Evolutionary conservation across 2,113 vertebrate species (phyloP), one percentile per base, ranked within the genome.

Genomic region (Ceyx margarethae): DNA sequence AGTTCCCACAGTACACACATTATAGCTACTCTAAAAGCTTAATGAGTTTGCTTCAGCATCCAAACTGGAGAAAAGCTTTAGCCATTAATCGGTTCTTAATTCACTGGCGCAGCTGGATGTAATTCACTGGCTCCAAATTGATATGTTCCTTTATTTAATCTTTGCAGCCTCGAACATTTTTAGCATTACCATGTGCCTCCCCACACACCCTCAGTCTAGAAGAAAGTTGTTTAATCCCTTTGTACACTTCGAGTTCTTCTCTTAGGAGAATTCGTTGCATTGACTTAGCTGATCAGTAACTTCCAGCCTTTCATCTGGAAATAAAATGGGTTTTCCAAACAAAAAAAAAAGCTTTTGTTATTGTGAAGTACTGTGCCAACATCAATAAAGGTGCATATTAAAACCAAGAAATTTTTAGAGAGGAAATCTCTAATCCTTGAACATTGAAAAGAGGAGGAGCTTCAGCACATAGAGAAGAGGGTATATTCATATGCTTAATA

Each of bases 21-120:
- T 98, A 98, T 98, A 98, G 98, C 98, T 98, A 97, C 97, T 98
- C 98, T 98, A 98, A 98, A 98, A 98, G 98, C 98, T 99, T 99
- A 99, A 99, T 99, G 99, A 99, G 98, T 98, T 98, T 98, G 97
- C 97, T 98, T 97, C 97, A 68, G 97, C 97, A 97, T 98, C 98
- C 97, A 98, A 98, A 98, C 97, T 97, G 97, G 97, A 98, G 97
- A 97, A 98, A 98, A 98, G 97, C 97, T 97, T 97, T 97, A 97
- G 96, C 97, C 97, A 98, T 98, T 98, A 98, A 98, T 98, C 97
- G 97, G 97, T 98, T 97, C 97, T 98, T 98, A 98, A 98, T 98
- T 98, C 97, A 97, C 97, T 98, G 96, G 97, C 98, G 97, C 98
- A 98, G 98, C 98, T 98, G 97, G 98, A 98, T 98, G 97, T 97